phyloP scores from a whole-genome alignment of 1,140 invertebrate genomes.

The Manduca sexta region DNA sequence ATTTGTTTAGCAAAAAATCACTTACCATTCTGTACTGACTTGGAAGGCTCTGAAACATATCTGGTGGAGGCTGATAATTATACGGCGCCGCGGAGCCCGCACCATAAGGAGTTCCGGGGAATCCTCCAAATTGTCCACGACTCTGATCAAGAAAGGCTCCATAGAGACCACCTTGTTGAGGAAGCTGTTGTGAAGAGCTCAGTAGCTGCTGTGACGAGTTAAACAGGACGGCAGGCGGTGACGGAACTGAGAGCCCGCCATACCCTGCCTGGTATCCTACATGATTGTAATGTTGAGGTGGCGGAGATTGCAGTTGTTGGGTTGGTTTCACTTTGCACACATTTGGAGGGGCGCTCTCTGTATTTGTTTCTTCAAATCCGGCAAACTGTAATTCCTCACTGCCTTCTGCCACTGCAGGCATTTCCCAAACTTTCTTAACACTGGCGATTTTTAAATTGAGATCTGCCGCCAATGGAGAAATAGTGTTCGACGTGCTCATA shows the following conservation, averaged over 20 bases:
- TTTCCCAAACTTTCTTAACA: constrained; percentile 93
- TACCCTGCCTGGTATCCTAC: constrained; percentile 73
- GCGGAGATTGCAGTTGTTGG: constrained; percentile 74
- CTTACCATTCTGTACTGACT: constrained; percentile 83
- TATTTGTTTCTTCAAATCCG: constrained; percentile 55
- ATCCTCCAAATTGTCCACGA: constrained; percentile 65
- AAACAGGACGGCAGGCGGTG: constrained; percentile 86
- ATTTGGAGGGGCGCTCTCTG: constrained; percentile 61
- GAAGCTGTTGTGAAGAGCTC: constrained; percentile 80
- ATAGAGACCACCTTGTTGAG: constrained; percentile 82
- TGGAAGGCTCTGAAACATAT: constrained; percentile 86
- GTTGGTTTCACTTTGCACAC: constrained; percentile 72
- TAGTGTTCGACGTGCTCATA: constrained; percentile 69
- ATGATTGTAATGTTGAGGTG: constrained; percentile 73
- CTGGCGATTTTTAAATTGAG: constrained; percentile 95
- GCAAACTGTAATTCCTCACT: constrained; percentile 65
- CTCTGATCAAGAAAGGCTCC: constrained; percentile 68
- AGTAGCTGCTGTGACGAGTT: constrained; percentile 81
- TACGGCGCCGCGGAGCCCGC: constrained; percentile 69
- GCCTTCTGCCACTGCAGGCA: constrained; percentile 77
- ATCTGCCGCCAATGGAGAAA: constrained; percentile 79
- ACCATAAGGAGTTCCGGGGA: constrained; percentile 65
- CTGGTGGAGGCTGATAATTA: constrained; percentile 78
- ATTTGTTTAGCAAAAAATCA: constrained; percentile 7
- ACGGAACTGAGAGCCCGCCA: constrained; percentile 85